phyloP scores from a whole-genome alignment of 1,140 invertebrate genomes.

The Cotesia chilonis region DNA sequence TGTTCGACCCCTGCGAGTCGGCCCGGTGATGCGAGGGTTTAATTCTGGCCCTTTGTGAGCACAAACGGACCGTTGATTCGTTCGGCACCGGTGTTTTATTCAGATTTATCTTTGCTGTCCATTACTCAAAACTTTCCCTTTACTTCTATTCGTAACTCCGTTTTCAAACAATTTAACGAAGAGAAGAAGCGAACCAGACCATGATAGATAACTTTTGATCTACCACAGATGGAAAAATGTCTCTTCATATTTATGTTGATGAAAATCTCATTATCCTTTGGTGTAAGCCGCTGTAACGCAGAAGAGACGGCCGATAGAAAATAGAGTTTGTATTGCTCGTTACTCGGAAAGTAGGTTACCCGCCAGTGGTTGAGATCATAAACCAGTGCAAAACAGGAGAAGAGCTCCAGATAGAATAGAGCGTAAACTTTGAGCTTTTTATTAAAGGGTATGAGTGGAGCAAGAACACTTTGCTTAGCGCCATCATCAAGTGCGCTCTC shows the following conservation, averaged over 20 bases:
- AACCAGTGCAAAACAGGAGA: no score
- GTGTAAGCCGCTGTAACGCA: background rate
- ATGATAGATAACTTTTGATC: no score
- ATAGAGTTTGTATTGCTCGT: constrained; percentile 17
- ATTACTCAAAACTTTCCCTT: no score
- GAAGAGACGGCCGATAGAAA: background rate
- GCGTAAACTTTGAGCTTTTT: constrained; percentile 8
- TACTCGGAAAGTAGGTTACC: constrained; percentile 13
- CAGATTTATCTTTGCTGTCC: no score
- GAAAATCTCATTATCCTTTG: constrained; percentile 15
- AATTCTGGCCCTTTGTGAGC: constrained; percentile 15
- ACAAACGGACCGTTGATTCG: constrained; percentile 39
- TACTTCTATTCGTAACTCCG: no score
- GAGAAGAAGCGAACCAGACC: no score
- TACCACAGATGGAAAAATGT: background rate
- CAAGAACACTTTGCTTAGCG: constrained; percentile 22
- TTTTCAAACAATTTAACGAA: no score
- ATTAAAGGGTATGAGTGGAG: background rate
- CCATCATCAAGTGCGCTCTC: background rate
- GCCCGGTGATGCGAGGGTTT: constrained; percentile 20
- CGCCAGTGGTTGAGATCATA: background rate
- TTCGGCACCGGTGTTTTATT: constrained; percentile 41
- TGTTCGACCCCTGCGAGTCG: constrained; percentile 26
- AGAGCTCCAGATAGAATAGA: no score
- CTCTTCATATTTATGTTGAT: constrained; percentile 4